These are phyloP conservation scores for Nymphicus hollandicus DNA, from an alignment of 2,113 vertebrate genomes.

Conservation along the genomic window DNA sequence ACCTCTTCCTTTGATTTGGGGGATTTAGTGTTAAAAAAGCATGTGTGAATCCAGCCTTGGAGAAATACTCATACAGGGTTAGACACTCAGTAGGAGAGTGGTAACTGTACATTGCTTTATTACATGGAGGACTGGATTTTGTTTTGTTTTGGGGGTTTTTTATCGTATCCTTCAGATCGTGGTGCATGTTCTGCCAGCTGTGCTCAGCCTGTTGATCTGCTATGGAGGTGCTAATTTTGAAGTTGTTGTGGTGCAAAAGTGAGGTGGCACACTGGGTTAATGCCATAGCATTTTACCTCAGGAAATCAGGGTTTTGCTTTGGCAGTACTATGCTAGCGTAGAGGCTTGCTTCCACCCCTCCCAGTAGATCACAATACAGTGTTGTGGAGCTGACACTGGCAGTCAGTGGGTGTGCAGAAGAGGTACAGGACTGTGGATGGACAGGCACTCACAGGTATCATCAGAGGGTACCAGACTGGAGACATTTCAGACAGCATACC, in stretches of 20 bases:
- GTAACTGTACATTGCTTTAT: background rate
- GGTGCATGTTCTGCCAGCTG: background rate
- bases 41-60: background rate
- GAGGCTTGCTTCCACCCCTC: background rate
- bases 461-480: background rate
- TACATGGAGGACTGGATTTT: background rate
- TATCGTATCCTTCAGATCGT: background rate
- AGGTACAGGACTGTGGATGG: accelerated
- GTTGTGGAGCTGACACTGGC: background rate
- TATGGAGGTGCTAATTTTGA: background rate
- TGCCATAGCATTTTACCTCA: background rate
- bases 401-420: background rate
- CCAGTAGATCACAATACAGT: background rate
- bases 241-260: background rate
- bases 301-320: background rate
- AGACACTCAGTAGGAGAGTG: background rate
- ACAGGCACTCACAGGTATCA: accelerated
- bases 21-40: background rate
- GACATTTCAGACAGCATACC: background rate
- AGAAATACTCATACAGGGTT: background rate
- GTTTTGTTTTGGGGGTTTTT: background rate
- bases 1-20: background rate
- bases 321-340: background rate
- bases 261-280: background rate
- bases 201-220: background rate